These are phyloP conservation scores for Achlya flavicornis DNA, from an alignment of 2,888 invertebrate species.

Conservation along the genomic window DNA sequence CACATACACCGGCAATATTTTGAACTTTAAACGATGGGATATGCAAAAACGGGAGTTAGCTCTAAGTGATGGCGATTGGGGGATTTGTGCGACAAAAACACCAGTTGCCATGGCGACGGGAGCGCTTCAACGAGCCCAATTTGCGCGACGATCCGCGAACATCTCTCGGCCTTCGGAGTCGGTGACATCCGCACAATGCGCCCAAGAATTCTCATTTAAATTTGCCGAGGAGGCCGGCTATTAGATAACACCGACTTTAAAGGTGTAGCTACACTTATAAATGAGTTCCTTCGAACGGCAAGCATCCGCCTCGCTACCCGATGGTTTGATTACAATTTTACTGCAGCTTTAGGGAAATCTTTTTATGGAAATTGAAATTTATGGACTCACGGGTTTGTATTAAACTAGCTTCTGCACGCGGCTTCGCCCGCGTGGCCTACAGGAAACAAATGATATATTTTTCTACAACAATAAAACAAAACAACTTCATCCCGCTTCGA, in stretches of 20 bases:
- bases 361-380: background rate
- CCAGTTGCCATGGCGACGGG: conserved; percentile 25
- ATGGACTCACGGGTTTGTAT: background rate
- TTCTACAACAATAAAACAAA: no score
- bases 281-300: conserved; percentile 7
- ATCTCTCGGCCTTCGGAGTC: conserved; percentile 16
- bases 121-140: conserved; percentile 36
- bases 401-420: no score
- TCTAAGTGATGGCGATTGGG: conserved; percentile 34
- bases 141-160: conserved; percentile 31
- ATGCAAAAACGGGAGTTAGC: conserved; percentile 19
- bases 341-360: background rate
- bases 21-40: conserved; percentile 28
- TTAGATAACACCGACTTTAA: conserved; percentile 12
- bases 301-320: conserved; percentile 11
- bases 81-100: conserved; percentile 19
- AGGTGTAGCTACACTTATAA: conserved; percentile 11
- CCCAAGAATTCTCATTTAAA: conserved; percentile 14
- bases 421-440: no score
- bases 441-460: no score
- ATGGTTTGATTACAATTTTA: conserved; percentile 14
- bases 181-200: conserved; percentile 13
- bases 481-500: no score
- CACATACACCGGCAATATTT: background rate
- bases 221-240: conserved; percentile 8